phyloP scores from a whole-genome alignment of 1,140 invertebrate species.

The Manduca sexta region DNA sequence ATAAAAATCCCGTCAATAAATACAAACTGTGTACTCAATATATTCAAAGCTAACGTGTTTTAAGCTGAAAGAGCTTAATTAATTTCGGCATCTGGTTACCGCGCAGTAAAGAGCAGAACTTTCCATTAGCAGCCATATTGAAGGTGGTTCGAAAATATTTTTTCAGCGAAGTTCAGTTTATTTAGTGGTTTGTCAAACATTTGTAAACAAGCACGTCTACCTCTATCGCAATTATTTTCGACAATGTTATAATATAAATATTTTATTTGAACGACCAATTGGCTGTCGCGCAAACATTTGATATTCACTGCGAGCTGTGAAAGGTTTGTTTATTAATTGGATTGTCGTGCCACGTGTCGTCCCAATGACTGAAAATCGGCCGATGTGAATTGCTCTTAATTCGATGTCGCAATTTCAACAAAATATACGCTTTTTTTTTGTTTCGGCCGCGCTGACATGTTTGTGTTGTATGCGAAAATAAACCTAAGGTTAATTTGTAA shows the following conservation, averaged over 20 bases:
- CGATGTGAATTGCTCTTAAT: constrained; percentile 55
- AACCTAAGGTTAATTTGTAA: constrained; percentile 20
- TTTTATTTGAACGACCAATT: constrained; percentile 54
- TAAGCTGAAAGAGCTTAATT: too few relatives aligned
- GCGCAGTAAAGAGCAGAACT: too few relatives aligned
- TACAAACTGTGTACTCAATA: too few relatives aligned
- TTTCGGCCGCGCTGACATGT: constrained; percentile 26
- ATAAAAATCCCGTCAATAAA: too few relatives aligned
- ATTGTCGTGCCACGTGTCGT: constrained; percentile 50
- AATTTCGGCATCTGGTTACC: too few relatives aligned
- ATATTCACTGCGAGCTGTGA: constrained; percentile 57
- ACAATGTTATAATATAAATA: constrained; percentile 54
- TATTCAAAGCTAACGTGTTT: too few relatives aligned
- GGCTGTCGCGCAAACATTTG: constrained; percentile 49
- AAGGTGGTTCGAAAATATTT: too few relatives aligned
- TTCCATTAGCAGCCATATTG: too few relatives aligned
- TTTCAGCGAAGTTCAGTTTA: too few relatives aligned
- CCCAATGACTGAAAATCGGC: constrained; percentile 36
- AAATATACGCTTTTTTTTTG: constrained; percentile 33
- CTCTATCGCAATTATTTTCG: too few relatives aligned
- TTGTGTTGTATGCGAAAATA: constrained; percentile 40
- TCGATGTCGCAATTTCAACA: constrained; percentile 32
- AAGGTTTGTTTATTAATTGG: constrained; percentile 66
- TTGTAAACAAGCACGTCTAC: too few relatives aligned
- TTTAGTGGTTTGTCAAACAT: too few relatives aligned